phyloP scores from a whole-genome alignment of 2,797 vertebrate genomes.

The Otus scops region DNA sequence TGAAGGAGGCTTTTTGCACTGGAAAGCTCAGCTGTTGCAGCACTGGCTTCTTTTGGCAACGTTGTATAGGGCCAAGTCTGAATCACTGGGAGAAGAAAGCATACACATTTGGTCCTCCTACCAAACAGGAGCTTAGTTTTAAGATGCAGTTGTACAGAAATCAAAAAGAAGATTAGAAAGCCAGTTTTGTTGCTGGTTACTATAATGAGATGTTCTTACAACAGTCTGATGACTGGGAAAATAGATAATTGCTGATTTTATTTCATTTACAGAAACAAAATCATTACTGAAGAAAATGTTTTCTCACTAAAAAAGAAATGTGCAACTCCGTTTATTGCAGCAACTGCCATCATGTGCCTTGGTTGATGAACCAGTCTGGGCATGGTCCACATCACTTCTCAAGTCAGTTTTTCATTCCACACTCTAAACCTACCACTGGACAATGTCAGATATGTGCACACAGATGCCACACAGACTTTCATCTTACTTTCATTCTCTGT shows the following conservation, averaged over 20 bases:
- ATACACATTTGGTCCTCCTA: neutral
- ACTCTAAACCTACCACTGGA: neutral
- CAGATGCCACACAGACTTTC: neutral
- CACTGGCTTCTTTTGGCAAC: neutral
- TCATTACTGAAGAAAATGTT: neutral
- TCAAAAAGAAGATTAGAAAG: neutral
- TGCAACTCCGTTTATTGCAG: neutral
- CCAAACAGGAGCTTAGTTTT: neutral
- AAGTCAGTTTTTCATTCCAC: neutral
- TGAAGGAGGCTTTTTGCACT: neutral
- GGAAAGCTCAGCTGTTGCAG: neutral
- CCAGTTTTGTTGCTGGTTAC: neutral
- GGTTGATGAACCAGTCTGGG: neutral
- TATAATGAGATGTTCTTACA: neutral
- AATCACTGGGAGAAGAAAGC: neutral
- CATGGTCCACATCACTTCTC: neutral
- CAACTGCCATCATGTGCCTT: neutral
- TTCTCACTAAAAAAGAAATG: neutral
- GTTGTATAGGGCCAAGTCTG: neutral
- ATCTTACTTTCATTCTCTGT: neutral
- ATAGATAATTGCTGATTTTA: neutral
- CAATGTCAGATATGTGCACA: neutral
- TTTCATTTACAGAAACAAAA: neutral
- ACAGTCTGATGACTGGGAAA: neutral
- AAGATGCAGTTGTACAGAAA: neutral